phyloP scores from a whole-genome alignment of 1,140 invertebrate genomes.

The Agrilus planipennis region DNA sequence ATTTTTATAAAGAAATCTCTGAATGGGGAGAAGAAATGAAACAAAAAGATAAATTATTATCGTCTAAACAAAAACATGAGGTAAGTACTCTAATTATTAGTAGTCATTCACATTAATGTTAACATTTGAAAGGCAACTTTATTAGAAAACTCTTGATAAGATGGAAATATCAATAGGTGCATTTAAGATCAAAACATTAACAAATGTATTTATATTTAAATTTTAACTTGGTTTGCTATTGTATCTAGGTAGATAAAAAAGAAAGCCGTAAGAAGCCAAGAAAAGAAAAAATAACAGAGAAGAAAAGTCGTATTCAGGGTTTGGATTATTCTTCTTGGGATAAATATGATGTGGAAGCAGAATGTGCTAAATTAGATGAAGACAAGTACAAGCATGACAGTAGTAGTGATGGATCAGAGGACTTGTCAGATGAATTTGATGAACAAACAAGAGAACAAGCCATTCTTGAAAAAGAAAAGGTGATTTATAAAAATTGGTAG shows the following conservation, averaged over 20 bases:
- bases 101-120: neutral
- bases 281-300: conserved; percentile 37
- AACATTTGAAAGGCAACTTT: neutral
- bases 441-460: conserved; percentile 42
- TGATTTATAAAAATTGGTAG: conserved; percentile 33
- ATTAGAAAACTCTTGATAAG: too few species aligned
- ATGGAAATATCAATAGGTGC: too few species aligned
- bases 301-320: conserved; percentile 34
- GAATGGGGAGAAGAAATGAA: conserved; percentile 79
- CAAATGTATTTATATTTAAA: too few species aligned
- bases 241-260: neutral
- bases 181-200: too few species aligned
- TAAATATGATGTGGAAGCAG: conserved; percentile 69
- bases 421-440: conserved; percentile 34
- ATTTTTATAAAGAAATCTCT: conserved; percentile 62
- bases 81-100: neutral
- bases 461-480: conserved; percentile 47
- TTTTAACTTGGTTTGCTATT: neutral
- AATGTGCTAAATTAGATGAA: conserved; percentile 54
- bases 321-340: conserved; percentile 66
- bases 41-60: conserved; percentile 56
- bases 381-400: conserved; percentile 35
- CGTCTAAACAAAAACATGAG: conserved; percentile 9
- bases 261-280: neutral
- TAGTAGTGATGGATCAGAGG: conserved; percentile 36